Conservation (phyloP, 2,797 vertebrate genomes). For the Sternotherus odoratus region DNA sequence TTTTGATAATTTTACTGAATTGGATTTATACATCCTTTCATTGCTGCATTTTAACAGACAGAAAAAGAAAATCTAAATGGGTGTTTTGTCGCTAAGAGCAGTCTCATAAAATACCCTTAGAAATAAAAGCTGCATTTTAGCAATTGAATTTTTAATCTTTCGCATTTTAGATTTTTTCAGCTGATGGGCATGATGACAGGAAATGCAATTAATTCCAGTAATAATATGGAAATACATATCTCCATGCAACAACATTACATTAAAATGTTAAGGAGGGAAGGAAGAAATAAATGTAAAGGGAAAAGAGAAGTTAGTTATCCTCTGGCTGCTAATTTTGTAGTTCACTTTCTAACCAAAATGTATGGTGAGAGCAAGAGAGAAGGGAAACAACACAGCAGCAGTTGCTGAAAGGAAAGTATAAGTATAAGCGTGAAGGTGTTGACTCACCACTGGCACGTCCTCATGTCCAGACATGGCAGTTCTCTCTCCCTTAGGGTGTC, state of each 20-base stretch:
- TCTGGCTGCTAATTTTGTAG: slow-evolving; percentile 29
- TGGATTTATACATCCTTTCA: neutral
- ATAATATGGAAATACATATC: neutral
- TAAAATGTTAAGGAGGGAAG: neutral
- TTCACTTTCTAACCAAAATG: neutral
- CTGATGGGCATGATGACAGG: neutral
- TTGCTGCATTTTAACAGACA: neutral
- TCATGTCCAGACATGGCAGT: neutral
- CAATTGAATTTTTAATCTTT: neutral
- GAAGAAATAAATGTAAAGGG: neutral
- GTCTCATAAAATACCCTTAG: neutral
- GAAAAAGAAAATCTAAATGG: neutral
- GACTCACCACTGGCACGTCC: neutral
- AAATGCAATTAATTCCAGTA: neutral
- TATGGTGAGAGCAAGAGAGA: neutral
- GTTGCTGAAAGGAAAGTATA: slow-evolving; percentile 5
- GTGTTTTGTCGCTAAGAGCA: neutral
- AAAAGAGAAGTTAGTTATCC: slow-evolving; percentile 12
- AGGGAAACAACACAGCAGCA: slow-evolving; percentile 9
- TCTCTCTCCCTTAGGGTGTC: neutral
- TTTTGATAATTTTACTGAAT: neutral
- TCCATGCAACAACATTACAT: neutral
- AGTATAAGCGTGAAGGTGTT: neutral
- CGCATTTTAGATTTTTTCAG: neutral
- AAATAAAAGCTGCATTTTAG: neutral